Conservation (phyloP, 2,113 vertebrate species). For the Isichthys henryi region DNA sequence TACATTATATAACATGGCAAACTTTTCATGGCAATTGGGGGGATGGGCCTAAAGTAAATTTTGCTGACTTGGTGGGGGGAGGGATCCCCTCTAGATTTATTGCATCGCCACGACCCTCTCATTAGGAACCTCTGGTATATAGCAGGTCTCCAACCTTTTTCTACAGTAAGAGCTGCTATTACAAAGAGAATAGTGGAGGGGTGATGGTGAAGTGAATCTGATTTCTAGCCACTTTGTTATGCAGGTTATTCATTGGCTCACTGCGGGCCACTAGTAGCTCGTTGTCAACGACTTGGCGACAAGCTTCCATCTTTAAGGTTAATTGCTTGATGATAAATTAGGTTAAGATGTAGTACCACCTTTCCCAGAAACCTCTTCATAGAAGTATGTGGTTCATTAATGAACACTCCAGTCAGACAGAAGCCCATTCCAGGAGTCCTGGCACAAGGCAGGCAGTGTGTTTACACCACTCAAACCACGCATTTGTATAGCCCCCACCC, state of each 20-base stretch:
- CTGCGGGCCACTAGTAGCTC: background rate
- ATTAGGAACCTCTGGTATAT: background rate
- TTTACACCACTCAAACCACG: background rate
- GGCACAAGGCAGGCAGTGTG: background rate
- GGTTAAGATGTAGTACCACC: background rate
- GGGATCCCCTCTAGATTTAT: background rate
- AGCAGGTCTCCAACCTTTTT: background rate
- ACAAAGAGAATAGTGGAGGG: too few species aligned
- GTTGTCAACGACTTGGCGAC: background rate
- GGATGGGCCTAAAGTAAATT: background rate
- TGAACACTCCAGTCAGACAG: background rate
- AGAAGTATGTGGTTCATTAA: background rate
- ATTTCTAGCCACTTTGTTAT: background rate
- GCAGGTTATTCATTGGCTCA: background rate
- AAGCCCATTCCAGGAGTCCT: background rate
- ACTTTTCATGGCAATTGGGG: background rate
- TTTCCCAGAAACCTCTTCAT: background rate
- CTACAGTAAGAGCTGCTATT: background rate
- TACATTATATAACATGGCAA: background rate
- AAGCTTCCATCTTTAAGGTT: background rate
- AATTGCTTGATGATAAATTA: background rate
- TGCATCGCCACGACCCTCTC: background rate
- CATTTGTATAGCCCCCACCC: background rate
- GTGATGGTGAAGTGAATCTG: background rate
- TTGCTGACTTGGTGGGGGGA: background rate